Percentiles rank a stretch among this genome's conserved stretches.
phyloP scores from a whole-genome alignment of 1,140 invertebrate genomes.

The Rhagoletis zephyria region DNA sequence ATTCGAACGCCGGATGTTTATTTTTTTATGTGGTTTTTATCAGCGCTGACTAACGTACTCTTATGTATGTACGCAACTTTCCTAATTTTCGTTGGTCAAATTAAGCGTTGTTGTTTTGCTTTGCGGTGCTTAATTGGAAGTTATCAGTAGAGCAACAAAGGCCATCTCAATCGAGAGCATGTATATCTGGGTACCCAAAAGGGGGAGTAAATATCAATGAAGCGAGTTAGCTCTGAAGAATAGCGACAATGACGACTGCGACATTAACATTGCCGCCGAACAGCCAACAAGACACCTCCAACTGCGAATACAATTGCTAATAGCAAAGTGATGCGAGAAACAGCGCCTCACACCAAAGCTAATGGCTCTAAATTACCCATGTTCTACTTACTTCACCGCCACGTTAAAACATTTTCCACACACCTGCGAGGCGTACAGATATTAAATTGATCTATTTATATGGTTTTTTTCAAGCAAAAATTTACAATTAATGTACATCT shows the following conservation, averaged over 20 bases:
- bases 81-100: not conserved
- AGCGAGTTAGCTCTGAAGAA: not conserved
- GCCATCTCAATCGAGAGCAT: not conserved
- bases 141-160: slow-evolving; percentile 20
- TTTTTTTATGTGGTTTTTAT: slow-evolving; percentile 5
- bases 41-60: slow-evolving; percentile 12
- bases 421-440: not conserved
- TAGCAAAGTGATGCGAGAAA: not conserved
- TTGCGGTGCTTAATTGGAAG: not conserved
- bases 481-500: slow-evolving; percentile 33
- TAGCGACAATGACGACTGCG: not conserved
- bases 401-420: slow-evolving; percentile 11
- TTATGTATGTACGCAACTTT: not conserved
- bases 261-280: not conserved
- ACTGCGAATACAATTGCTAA: not conserved
- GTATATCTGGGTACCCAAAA: not conserved
- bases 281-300: slow-evolving; percentile 33
- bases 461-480: not conserved
- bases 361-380: not conserved
- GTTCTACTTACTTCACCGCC: not conserved
- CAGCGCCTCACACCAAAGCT: not conserved
- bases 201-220: not conserved
- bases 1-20: not conserved
- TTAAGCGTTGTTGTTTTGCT: not conserved
- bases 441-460: slow-evolving; percentile 26